Base-by-base conservation (phyloP, 2,888 invertebrate genomes). In the Drosophila merina region DNA sequence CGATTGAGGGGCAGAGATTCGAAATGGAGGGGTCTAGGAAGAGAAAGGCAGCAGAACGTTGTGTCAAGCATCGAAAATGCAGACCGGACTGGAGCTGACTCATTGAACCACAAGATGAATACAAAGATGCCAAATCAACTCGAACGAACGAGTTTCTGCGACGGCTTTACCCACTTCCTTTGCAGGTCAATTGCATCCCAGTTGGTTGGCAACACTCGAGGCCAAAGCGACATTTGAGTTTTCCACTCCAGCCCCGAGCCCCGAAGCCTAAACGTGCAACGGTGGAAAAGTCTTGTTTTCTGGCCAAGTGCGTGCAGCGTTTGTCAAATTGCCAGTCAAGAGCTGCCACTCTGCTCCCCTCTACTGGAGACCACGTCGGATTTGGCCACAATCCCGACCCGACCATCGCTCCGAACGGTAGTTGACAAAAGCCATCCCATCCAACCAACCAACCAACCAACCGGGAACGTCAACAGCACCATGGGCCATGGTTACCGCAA, bases 221-320 rank as follows among this genome's bases (percentile, higher is more conserved):
- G 68, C 68, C 66, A 71, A 57, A 77, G 71, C 71, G 69, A 72
- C 75, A 68, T 76, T 72, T 63, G 74, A 77, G 56, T 80, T 64
- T 40, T 62, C 50, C 64, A 62, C 63, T 60, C 50, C 28, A 28
- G 28, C 28, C 28, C 28, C 20, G 20, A 28, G 28, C 28, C 28
- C 28, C 20, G 20, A 20, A 45, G 50, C 63, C 62, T 31, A 52
- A 64, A 62, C 64, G 64, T 62, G 64, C 51, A 33, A 52, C 63
- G 31, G 45, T 64, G 51, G 38, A 51, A 62, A 26, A 45, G 36
- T 38, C 44, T 30, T 20, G 25, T 10, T 44, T 44, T 51, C 62
- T 60, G 69, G 77, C 80, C 66, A 75, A 84, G 78, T 81, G 81
- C 84, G 85, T 81, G 84, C 84, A 78, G 59, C 66, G 81, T 78